A percentile compares a stretch with the other conserved stretches of the same genome.
Conservation (phyloP, 2,797 vertebrate species). For the Catharus ustulatus region DNA sequence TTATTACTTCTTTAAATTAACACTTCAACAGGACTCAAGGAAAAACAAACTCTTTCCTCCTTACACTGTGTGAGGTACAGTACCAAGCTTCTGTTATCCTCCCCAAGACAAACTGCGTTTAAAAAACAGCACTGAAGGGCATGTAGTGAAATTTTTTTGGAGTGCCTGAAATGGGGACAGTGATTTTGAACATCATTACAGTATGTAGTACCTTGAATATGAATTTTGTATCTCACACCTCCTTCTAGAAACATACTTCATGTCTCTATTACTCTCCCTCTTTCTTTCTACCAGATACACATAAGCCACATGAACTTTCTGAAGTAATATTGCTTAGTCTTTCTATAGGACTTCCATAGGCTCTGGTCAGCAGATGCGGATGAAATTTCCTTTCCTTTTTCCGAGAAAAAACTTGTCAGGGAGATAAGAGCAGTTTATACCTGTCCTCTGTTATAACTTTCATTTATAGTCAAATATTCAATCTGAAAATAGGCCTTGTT, state of each 20-base stretch:
- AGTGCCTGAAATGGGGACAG: background rate
- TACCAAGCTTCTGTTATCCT: background rate
- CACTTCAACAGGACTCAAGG: constrained; percentile 45
- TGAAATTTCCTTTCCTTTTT: background rate
- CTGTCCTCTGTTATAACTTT: background rate
- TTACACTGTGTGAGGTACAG: constrained; percentile 48
- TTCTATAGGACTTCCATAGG: background rate
- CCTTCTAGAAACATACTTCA: background rate
- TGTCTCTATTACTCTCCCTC: background rate
- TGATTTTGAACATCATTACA: background rate
- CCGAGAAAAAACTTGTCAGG: background rate
- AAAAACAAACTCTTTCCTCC: constrained; percentile 47
- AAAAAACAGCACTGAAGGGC: background rate
- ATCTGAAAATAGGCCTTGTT: background rate
- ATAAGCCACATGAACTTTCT: background rate
- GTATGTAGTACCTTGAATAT: background rate
- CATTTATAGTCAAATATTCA: constrained; percentile 1
- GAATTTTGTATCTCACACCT: background rate
- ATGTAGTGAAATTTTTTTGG: background rate
- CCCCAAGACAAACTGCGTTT: background rate
- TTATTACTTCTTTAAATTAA: constrained; percentile 70
- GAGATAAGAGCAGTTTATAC: background rate
- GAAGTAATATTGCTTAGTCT: background rate
- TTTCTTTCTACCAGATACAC: background rate
- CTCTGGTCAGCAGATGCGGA: constrained; percentile 47